A percentile compares a stretch with the other conserved stretches of the same genome.
These are phyloP conservation scores for Nannospalax galili DNA, from an alignment of 2,113 vertebrate species.

Conservation along the genomic window DNA sequence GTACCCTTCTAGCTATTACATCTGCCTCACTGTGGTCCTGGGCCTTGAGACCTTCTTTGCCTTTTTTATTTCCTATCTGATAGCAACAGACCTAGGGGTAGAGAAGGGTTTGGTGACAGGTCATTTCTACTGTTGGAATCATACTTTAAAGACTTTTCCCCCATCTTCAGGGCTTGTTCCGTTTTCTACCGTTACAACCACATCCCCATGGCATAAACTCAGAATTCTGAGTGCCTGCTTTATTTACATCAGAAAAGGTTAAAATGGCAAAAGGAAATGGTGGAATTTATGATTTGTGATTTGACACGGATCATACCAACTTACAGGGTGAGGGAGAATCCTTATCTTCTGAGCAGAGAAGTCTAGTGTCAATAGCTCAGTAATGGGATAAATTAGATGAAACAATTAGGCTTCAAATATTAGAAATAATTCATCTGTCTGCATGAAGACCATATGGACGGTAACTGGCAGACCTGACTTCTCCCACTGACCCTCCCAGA, in stretches of 20 bases:
- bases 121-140: not conserved
- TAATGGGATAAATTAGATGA: not conserved
- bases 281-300: not conserved
- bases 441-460: not conserved
- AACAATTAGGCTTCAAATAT: not conserved
- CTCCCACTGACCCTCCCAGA: not conserved
- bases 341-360: not conserved
- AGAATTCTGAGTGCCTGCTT: slow-evolving; percentile 56
- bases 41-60: not conserved
- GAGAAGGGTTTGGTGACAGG: not conserved
- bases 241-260: slow-evolving; percentile 36
- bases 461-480: not conserved
- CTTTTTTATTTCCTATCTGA: not conserved
- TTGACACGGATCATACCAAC: not conserved
- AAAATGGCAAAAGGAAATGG: slow-evolving; percentile 11
- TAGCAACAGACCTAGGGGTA: not conserved
- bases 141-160: not conserved
- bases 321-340: not conserved
- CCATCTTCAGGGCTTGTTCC: not conserved
- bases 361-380: not conserved
- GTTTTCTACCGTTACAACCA: slow-evolving; percentile 23
- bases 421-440: not conserved
- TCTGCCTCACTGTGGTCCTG: not conserved
- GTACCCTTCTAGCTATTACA: not conserved
- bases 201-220: not conserved